phyloP scores from a whole-genome alignment of 2,888 invertebrate species.

The Ischnus inquisitorius region DNA sequence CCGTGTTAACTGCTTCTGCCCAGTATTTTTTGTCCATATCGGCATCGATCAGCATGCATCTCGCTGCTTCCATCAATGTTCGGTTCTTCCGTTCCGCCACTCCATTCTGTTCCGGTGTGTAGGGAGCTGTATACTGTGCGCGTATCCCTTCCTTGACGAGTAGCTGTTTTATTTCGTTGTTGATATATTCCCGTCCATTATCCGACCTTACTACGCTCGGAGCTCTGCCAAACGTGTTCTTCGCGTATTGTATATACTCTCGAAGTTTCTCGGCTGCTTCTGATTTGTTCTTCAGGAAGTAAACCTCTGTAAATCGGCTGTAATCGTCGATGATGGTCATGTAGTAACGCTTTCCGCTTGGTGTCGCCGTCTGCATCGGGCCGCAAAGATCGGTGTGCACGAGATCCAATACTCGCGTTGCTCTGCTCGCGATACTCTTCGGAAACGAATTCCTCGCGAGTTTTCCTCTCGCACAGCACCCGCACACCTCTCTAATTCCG shows the following conservation, averaged over 20 bases:
- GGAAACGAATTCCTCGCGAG: slow-evolving; percentile 69
- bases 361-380: too few relatives aligned
- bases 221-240: not conserved
- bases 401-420: slow-evolving; percentile 61
- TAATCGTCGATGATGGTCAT: slow-evolving; percentile 56
- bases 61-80: slow-evolving; percentile 53
- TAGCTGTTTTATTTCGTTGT: slow-evolving; percentile 37
- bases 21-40: slow-evolving; percentile 62
- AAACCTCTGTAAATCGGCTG: slow-evolving; percentile 43
- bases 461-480: slow-evolving; percentile 74
- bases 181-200: slow-evolving; percentile 61
- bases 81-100: slow-evolving; percentile 35
- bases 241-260: slow-evolving; percentile 43
- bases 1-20: slow-evolving; percentile 69
- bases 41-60: slow-evolving; percentile 53
- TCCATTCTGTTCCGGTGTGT: too few relatives aligned
- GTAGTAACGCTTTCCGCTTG: slow-evolving; percentile 38
- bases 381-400: slow-evolving; percentile 74
- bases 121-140: slow-evolving; percentile 55
- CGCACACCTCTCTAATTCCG: slow-evolving; percentile 66
- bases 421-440: slow-evolving; percentile 59
- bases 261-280: slow-evolving; percentile 37
- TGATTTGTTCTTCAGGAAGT: slow-evolving; percentile 42
- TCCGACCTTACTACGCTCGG: slow-evolving; percentile 56
- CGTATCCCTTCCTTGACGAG: slow-evolving; percentile 51